Percentiles rank a stretch among this genome's conserved stretches.
phyloP scores from a whole-genome alignment of 2,888 invertebrate species.

The Yponomeuta sedellus region DNA sequence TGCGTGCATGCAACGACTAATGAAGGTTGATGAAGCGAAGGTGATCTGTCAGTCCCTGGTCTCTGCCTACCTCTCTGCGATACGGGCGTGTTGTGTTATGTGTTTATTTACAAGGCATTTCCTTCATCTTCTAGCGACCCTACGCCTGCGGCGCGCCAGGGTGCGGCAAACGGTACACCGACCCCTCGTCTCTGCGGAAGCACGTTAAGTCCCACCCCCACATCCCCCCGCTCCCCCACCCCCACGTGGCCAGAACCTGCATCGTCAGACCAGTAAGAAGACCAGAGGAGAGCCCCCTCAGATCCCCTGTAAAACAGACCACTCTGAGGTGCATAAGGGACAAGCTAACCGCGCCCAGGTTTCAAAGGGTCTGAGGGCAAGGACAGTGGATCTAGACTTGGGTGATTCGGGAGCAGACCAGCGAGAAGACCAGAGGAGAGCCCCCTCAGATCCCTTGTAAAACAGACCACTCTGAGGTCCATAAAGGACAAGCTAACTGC shows the following conservation, averaged over 20 bases:
- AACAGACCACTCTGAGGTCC: background rate
- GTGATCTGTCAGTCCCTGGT: too few species aligned
- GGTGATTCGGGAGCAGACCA: too few species aligned
- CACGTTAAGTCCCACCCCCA: slow-evolving; percentile 91
- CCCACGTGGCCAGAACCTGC: slow-evolving; percentile 56
- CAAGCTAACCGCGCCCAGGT: slow-evolving; percentile 51
- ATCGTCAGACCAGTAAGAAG: slow-evolving; percentile 47
- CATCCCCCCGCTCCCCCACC: slow-evolving; percentile 76
- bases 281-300: slow-evolving; percentile 55
- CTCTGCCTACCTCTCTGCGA: too few species aligned
- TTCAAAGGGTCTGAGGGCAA: slow-evolving; percentile 26
- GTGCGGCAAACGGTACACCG: slow-evolving; percentile 94
- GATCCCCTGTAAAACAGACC: slow-evolving; percentile 62
- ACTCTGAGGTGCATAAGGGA: slow-evolving; percentile 63
- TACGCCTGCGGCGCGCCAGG: slow-evolving; percentile 93
- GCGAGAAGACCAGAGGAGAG: slow-evolving; percentile 14
- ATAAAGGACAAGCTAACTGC: background rate
- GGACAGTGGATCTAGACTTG: too few species aligned
- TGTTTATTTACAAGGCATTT: too few species aligned
- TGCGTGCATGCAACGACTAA: too few species aligned
- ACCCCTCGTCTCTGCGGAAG: slow-evolving; percentile 94
- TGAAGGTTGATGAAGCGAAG: too few species aligned
- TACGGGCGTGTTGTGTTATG: too few species aligned
- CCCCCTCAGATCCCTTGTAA: background rate
- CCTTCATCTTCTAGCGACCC: slow-evolving; percentile 81